phyloP scores from a whole-genome alignment of 2,113 vertebrate species.

The Actinemys pallida region DNA sequence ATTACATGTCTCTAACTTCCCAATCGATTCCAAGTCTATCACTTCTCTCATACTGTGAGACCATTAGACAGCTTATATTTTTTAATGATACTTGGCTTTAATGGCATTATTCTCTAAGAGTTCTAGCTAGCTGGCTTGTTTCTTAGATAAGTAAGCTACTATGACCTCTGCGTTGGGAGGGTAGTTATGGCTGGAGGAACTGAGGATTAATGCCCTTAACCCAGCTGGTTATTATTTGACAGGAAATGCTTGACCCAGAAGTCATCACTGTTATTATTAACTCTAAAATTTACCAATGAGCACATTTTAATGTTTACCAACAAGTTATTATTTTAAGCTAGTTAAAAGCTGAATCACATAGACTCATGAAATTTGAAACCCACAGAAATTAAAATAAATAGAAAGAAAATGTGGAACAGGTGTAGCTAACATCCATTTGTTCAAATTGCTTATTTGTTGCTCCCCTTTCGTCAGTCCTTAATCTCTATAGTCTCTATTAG shows the following conservation, averaged over 20 bases:
- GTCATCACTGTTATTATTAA: background rate
- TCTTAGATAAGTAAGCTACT: background rate
- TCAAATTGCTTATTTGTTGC: background rate
- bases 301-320: background rate
- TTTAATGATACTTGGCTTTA: background rate
- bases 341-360: background rate
- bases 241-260: background rate
- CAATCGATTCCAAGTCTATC: background rate
- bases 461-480: background rate
- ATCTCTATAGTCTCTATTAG: background rate
- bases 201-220: background rate
- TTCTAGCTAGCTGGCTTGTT: background rate
- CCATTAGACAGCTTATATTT: background rate
- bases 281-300: background rate
- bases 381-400: background rate
- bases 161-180: background rate
- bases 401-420: background rate
- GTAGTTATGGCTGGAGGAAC: background rate
- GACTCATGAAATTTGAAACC: background rate
- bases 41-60: background rate
- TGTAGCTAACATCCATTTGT: background rate
- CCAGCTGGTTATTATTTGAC: background rate
- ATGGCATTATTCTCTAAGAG: background rate
- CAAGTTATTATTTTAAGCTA: background rate
- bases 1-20: fast-evolving